phyloP scores from a whole-genome alignment of 2,888 invertebrate genomes.

The Pherbina coryleti region DNA sequence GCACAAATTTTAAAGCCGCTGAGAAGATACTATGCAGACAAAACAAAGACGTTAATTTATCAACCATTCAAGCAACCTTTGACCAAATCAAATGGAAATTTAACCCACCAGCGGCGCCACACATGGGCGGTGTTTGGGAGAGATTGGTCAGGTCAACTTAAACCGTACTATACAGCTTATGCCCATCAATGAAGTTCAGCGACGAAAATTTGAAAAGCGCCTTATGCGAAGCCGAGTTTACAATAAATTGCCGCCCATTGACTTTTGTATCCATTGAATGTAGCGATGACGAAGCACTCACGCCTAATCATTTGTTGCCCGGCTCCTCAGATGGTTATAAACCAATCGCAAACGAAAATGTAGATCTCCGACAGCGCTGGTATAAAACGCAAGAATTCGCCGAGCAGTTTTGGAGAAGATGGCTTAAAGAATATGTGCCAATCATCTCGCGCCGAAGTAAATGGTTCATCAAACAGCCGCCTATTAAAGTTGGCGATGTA shows the following conservation, averaged over 20 bases:
- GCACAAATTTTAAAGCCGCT: slow-evolving; percentile 32
- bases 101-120: background rate
- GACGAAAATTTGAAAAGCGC: slow-evolving; percentile 43
- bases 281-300: slow-evolving; percentile 43
- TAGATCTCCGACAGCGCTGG: slow-evolving; percentile 40
- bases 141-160: slow-evolving; percentile 36
- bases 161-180: slow-evolving; percentile 28
- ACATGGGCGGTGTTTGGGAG: background rate
- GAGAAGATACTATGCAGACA: slow-evolving; percentile 8
- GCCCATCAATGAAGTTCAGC: slow-evolving; percentile 37
- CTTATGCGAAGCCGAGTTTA: no score
- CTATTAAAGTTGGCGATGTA: slow-evolving; percentile 35
- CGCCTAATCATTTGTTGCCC: slow-evolving; percentile 43
- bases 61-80: background rate
- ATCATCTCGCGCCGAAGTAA: slow-evolving; percentile 35
- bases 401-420: slow-evolving; percentile 37
- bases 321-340: slow-evolving; percentile 27
- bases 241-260: slow-evolving; percentile 14
- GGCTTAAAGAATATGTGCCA: slow-evolving; percentile 39
- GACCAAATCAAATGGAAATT: slow-evolving; percentile 3
- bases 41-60: background rate
- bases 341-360: background rate
- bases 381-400: slow-evolving; percentile 41
- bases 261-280: slow-evolving; percentile 45
- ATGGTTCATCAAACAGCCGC: slow-evolving; percentile 36